phyloP scores from a whole-genome alignment of 37 sponge, comb jelly and placozoan genomes.

The Ianthella basta region DNA sequence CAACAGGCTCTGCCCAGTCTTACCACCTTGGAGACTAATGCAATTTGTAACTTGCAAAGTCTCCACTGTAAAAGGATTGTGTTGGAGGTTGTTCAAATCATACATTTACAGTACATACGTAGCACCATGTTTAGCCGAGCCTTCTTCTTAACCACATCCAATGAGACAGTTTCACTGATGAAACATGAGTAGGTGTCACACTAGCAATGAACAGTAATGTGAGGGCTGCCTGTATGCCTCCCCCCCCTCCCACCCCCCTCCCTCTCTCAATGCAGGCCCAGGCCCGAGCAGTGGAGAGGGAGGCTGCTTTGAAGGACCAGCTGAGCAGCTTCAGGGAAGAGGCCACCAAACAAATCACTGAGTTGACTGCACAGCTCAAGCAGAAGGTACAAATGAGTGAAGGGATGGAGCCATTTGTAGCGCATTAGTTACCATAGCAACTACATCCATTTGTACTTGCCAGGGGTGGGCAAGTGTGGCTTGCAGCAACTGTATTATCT shows the following conservation, averaged over 20 bases:
- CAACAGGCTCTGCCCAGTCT: background rate
- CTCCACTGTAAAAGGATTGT: too few species aligned
- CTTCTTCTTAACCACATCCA: too few species aligned
- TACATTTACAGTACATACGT: too few species aligned
- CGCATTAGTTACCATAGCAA: background rate
- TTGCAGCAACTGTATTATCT: background rate
- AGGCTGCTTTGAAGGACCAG: constrained; percentile 46
- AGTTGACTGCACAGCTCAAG: constrained; percentile 51
- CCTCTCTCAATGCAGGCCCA: background rate
- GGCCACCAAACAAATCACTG: constrained; percentile 53
- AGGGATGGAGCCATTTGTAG: background rate
- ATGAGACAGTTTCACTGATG: too few species aligned
- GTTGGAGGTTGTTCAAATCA: too few species aligned
- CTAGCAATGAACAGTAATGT: too few species aligned
- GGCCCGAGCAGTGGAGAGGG: background rate
- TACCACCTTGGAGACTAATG: background rate
- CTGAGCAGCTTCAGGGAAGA: constrained; percentile 48
- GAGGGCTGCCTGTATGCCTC: background rate
- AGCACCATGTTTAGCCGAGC: too few species aligned
- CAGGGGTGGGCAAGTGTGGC: background rate
- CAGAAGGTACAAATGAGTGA: constrained; percentile 32
- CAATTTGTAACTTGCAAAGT: too few species aligned
- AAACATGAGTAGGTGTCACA: too few species aligned
- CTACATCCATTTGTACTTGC: too few species aligned
- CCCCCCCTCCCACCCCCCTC: background rate